These are phyloP conservation scores for Micoletzkya japonica DNA, from an alignment of 2,888 invertebrate genomes.

Conservation along the genomic window DNA sequence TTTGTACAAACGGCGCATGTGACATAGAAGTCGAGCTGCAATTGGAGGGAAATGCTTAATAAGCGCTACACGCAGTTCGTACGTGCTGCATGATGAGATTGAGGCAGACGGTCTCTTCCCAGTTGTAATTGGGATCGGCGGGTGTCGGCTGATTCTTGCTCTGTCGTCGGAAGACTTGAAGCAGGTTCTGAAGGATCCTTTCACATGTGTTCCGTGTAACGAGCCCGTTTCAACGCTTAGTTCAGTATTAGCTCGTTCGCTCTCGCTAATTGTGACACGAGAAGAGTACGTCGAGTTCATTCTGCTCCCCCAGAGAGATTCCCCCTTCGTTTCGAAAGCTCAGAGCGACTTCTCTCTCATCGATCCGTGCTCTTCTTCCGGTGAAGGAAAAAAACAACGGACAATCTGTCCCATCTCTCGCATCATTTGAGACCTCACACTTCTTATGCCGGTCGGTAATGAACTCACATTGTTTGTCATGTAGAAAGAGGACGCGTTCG, in stretches of 20 bases:
- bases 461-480: slow-evolving; percentile 27
- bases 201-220: background rate
- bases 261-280: too few relatives aligned
- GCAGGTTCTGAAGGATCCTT: slow-evolving; percentile 60
- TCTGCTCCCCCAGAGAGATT: too few relatives aligned
- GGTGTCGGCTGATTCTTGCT: slow-evolving; percentile 88
- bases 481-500: slow-evolving; percentile 19
- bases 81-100: slow-evolving; percentile 93
- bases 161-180: slow-evolving; percentile 95
- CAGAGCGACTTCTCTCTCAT: background rate
- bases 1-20: slow-evolving; percentile 96
- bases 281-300: too few relatives aligned
- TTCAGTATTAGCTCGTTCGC: too few relatives aligned
- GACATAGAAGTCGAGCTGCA: slow-evolving; percentile 87
- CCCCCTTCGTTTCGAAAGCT: background rate
- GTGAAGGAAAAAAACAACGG: background rate
- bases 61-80: background rate
- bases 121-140: slow-evolving; percentile 92
- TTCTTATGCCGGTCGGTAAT: background rate
- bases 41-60: slow-evolving; percentile 36
- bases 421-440: background rate
- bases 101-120: slow-evolving; percentile 98
- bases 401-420: background rate
- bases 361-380: background rate
- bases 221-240: too few relatives aligned